Conservation (phyloP, 2,113 vertebrate species). For the Alaudala cheleensis region DNA sequence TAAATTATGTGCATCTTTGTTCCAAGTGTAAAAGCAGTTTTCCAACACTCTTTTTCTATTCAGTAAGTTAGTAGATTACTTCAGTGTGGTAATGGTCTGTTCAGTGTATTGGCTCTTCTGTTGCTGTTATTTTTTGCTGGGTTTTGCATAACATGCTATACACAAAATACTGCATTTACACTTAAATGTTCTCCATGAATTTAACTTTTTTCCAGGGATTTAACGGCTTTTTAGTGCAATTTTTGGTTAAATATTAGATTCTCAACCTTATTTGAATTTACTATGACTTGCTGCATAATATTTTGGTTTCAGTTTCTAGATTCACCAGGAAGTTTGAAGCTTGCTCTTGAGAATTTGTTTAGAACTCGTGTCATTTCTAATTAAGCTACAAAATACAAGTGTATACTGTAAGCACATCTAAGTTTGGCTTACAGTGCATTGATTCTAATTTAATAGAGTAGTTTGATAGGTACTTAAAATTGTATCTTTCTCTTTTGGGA, state of each 20-base stretch:
- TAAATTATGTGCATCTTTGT: background rate
- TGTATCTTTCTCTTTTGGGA: background rate
- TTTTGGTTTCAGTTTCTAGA: background rate
- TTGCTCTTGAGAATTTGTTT: background rate
- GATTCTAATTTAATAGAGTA: background rate
- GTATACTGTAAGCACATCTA: background rate
- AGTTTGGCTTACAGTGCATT: background rate
- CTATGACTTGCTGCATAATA: background rate
- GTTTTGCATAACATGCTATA: background rate
- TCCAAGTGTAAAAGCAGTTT: background rate
- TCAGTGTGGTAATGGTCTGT: background rate
- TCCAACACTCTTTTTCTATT: background rate
- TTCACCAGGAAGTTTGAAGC: background rate
- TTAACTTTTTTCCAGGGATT: background rate
- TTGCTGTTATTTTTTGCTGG: background rate
- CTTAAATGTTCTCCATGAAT: background rate
- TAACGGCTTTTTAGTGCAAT: background rate
- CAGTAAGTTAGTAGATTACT: background rate
- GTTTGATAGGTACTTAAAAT: background rate
- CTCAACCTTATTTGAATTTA: background rate
- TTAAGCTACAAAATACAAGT: background rate
- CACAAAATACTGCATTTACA: fast-evolving
- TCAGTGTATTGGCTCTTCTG: background rate
- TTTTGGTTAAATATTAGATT: background rate
- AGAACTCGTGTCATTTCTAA: background rate